Percentiles rank a stretch among this genome's conserved stretches.
These are phyloP conservation scores for Psephotus haematonotus DNA, from an alignment of 2,113 vertebrate species.

Conservation along the genomic window DNA sequence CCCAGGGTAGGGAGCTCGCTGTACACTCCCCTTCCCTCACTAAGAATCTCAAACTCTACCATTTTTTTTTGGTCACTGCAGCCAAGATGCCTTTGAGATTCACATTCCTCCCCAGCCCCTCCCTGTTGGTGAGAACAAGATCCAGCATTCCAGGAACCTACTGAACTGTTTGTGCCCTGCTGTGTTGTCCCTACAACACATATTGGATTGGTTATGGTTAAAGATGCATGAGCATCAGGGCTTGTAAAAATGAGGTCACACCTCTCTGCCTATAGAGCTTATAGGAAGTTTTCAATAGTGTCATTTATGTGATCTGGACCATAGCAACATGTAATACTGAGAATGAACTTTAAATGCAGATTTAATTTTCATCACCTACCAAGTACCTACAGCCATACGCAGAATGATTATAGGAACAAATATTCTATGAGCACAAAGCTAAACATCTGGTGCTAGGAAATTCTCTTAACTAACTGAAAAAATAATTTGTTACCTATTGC, in stretches of 20 bases:
- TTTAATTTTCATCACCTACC: background rate
- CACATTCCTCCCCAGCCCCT: no score
- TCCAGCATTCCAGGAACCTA: no score
- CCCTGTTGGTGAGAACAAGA: no score
- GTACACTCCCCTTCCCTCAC: no score
- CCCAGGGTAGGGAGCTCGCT: no score
- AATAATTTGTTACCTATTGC: background rate
- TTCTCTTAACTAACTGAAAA: background rate
- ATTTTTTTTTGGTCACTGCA: no score
- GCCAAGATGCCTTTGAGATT: no score
- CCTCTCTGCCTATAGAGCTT: background rate
- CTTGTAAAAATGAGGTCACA: background rate
- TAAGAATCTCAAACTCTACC: no score
- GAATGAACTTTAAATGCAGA: background rate
- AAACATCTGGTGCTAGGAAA: background rate
- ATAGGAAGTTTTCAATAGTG: background rate
- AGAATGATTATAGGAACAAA: background rate
- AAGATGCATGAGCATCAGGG: background rate
- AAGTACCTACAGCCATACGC: background rate
- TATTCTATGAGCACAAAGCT: background rate
- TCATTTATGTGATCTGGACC: background rate
- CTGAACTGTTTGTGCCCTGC: no score
- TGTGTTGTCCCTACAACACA: background rate
- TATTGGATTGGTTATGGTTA: background rate
- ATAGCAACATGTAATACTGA: background rate